Evolutionary conservation across 1,140 invertebrate genomes (phyloP).

Genomic region (Nephotettix cincticeps): DNA sequence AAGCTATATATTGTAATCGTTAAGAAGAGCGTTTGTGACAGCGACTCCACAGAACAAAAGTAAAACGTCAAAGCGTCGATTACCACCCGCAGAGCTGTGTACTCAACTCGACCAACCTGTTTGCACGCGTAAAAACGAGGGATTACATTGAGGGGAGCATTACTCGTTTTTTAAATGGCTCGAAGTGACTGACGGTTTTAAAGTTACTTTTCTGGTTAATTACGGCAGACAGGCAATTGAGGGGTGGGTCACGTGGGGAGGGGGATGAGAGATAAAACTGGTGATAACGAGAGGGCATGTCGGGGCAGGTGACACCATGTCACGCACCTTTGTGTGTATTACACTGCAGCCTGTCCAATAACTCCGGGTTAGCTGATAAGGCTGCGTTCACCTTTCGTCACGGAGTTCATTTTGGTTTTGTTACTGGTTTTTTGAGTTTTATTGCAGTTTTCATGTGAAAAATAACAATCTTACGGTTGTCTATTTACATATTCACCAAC

Average conservation of each 20-base stretch:
- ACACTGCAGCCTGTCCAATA: not conserved
- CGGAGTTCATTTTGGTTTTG: too few species aligned
- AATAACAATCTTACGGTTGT: too few species aligned
- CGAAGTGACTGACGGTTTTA: not conserved
- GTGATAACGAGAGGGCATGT: not conserved
- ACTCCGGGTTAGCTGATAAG: not conserved
- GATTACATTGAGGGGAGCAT: not conserved
- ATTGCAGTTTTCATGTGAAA: too few species aligned
- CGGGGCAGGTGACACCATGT: not conserved
- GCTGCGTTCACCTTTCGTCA: too few species aligned
- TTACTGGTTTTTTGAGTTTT: too few species aligned
- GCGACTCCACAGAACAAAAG: too few species aligned
- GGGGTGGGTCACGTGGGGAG: not conserved
- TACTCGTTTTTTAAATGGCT: not conserved
- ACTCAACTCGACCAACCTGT: not conserved
- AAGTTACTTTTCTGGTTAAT: not conserved
- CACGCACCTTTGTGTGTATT: not conserved
- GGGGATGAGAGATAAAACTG: not conserved
- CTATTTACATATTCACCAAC: too few species aligned
- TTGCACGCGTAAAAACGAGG: not conserved
- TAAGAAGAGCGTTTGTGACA: too few species aligned
- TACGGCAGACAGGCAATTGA: not conserved
- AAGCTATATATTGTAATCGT: too few species aligned
- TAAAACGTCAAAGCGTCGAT: constrained; percentile 10
- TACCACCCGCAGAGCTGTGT: not conserved